Base-by-base conservation (phyloP, 2,797 vertebrate genomes). In the Thaleichthys pacificus region DNA sequence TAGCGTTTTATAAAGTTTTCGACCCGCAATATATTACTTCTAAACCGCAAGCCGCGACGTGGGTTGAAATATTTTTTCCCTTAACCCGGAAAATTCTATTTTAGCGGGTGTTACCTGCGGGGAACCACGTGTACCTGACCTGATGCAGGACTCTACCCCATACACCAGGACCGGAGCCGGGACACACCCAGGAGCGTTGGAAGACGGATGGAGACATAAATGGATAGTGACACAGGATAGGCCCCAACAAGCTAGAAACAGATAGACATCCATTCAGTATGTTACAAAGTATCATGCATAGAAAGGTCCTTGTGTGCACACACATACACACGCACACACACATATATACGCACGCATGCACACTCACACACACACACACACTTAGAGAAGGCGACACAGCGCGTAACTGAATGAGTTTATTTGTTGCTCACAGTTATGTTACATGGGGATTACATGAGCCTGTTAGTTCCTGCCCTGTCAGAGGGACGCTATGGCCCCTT, bases 381-480 rank as follows among this genome's bases (percentile, higher is more conserved):
- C 77, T 75, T 62, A 84, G 82, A 77, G 75, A 75, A 76, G 71
- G 77, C 70, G 70, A 67, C 88, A 89, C 81, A 76, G 60, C 77
- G 85, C 76, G 76, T 94, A 93, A 95, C 91, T 92, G 94, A 96
- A 97, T 94, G 93, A 95, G 91, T 98, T 98, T 97, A 97, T 97
- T 98, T 93, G 93, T 96, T 94, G 95, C 94, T 97, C 96, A 97
- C 96, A 96, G 95, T 95, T 95, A 94, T 95, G 90, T 94, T 94
- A 95, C 93, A 95, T 92, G 94, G 94, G 90, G 93, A 92, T 95
- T 88, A 96, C 95, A 96, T 93, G 85, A 91, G 92, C 93, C 92
- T 83, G 89, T 90, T 91, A 79, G 91, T 94, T 95, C 93, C 95
- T 94, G 94, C 94, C 95, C 93, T 93, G 91, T 92, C 88, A 22